A percentile compares a stretch with the other conserved stretches of the same genome.
Conservation (phyloP, 2,797 vertebrate genomes). For the Orestias chungarensis region DNA sequence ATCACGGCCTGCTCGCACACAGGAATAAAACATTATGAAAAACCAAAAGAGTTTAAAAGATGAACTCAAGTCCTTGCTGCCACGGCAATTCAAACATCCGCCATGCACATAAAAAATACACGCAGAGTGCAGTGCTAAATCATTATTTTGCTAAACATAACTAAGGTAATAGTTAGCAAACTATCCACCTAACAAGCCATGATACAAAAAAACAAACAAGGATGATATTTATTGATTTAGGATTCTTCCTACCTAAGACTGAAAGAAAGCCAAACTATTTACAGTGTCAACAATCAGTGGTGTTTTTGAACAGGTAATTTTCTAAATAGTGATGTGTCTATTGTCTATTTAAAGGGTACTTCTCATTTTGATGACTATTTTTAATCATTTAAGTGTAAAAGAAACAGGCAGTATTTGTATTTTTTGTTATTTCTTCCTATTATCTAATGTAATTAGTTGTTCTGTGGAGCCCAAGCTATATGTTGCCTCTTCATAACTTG, state of each 20-base stretch:
- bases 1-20: conserved; percentile 60
- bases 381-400: neutral
- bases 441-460: neutral
- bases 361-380: neutral
- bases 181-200: neutral
- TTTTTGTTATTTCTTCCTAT: too few relatives aligned
- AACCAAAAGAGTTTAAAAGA: conserved; percentile 7
- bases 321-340: neutral
- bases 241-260: neutral
- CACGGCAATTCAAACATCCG: conserved; percentile 30
- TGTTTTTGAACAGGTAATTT: neutral
- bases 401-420: too few relatives aligned
- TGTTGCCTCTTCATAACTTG: too few relatives aligned
- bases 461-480: too few relatives aligned
- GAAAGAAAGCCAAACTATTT: neutral
- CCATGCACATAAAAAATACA: conserved; percentile 22
- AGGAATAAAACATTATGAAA: conserved; percentile 24
- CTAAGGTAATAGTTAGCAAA: neutral
- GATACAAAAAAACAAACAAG: neutral
- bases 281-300: neutral
- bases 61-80: neutral
- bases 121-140: conserved; percentile 18
- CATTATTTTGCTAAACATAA: conserved; percentile 6
- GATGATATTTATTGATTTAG: neutral
- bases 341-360: too few relatives aligned